phyloP scores from a whole-genome alignment of 2,113 vertebrate genomes.

The Camelus dromedarius region DNA sequence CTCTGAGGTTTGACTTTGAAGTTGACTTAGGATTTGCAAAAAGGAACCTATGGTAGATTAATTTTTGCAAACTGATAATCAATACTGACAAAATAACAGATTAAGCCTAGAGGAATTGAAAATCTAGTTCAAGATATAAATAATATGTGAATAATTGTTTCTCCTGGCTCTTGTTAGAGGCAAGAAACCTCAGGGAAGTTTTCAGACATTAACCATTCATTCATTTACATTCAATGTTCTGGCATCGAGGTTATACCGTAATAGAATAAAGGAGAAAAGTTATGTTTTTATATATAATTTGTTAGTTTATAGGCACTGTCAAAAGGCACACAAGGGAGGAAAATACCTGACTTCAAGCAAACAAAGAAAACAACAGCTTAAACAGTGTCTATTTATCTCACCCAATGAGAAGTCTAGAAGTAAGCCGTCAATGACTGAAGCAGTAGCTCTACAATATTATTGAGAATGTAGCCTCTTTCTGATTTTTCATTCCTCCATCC shows the following conservation, averaged over 20 bases:
- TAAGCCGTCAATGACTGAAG: background rate
- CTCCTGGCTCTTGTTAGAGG: background rate
- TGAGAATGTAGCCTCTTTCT: background rate
- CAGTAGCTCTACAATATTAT: background rate
- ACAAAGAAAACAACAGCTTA: background rate
- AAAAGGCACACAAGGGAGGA: background rate
- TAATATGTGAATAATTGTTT: background rate
- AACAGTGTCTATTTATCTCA: background rate
- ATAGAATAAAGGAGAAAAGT: background rate
- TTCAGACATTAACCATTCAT: background rate
- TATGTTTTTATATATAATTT: background rate
- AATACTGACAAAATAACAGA: background rate
- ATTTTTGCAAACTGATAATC: constrained; percentile 12
- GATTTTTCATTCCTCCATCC: background rate
- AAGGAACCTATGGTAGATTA: background rate
- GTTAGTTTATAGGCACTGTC: background rate
- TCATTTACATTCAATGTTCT: background rate
- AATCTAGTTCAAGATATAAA: background rate
- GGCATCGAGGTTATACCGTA: background rate
- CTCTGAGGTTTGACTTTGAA: background rate
- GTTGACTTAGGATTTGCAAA: background rate
- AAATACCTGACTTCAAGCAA: background rate
- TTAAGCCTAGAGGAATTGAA: background rate
- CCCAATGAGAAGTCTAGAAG: background rate
- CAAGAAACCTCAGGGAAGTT: background rate